Percentiles rank a stretch among this genome's conserved stretches.
These are phyloP conservation scores for Xenops minutus DNA, from an alignment of 2,797 vertebrate species.

Conservation along the genomic window DNA sequence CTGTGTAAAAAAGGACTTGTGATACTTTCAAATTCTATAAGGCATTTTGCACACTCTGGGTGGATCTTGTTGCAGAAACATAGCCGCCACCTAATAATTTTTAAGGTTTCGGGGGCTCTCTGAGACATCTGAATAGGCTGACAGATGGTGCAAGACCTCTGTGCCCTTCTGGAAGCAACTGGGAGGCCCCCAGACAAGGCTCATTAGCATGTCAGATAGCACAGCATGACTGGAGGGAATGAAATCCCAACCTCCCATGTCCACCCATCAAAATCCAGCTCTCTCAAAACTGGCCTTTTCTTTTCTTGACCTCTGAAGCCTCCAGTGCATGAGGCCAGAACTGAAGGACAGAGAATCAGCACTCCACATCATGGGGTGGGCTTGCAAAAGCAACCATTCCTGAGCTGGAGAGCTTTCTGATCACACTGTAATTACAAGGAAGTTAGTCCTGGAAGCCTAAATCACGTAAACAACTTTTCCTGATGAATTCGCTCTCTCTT, in stretches of 20 bases:
- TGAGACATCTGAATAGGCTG: background rate
- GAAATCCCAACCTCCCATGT: background rate
- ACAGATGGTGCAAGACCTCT: conserved; percentile 22
- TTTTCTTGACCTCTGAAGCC: background rate
- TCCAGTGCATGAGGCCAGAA: background rate
- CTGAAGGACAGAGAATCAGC: background rate
- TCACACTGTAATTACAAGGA: background rate
- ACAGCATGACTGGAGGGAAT: background rate
- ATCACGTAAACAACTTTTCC: background rate
- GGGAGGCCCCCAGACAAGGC: background rate
- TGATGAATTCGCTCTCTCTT: background rate
- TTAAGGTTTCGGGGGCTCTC: background rate
- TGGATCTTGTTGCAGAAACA: background rate
- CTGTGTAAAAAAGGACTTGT: rapidly evolving
- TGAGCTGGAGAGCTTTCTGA: background rate
- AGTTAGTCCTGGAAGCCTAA: background rate
- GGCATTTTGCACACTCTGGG: background rate
- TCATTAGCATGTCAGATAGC: background rate
- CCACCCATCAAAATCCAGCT: background rate
- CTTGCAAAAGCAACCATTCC: background rate
- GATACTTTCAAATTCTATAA: background rate
- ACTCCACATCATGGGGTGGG: background rate
- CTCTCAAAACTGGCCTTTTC: background rate
- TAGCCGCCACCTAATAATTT: background rate
- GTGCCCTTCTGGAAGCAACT: background rate